Conservation (phyloP, 2,888 invertebrate species). For the Nebria salina region DNA sequence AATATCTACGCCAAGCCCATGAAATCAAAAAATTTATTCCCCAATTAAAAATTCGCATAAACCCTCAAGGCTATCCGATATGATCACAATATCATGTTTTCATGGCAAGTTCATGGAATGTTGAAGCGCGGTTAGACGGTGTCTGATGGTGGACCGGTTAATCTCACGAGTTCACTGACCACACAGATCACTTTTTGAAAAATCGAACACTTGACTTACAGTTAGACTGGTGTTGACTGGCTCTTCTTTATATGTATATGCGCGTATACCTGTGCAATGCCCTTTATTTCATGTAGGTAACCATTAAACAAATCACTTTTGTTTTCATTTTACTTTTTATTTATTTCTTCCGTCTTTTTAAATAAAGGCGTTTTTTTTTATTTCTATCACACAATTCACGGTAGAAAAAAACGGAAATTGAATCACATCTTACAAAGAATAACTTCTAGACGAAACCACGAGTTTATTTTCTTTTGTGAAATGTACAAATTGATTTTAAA, state of each 20-base stretch:
- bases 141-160: constrained; percentile 11
- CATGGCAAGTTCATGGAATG: constrained; percentile 13
- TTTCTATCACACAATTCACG: neutral
- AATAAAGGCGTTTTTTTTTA: neutral
- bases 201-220: constrained; percentile 1
- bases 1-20: neutral
- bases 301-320: too few relatives aligned
- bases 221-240: neutral
- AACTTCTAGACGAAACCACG: neutral
- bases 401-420: neutral
- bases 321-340: neutral
- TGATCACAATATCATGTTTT: constrained; percentile 21
- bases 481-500: neutral
- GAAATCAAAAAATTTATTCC: neutral
- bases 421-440: neutral
- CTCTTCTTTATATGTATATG: too few relatives aligned
- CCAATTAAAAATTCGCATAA: neutral
- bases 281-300: too few relatives aligned
- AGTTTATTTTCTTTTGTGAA: neutral
- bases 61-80: constrained; percentile 3
- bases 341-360: neutral
- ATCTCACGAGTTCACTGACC: neutral
- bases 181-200: neutral
- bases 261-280: too few relatives aligned
- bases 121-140: constrained; percentile 11